phyloP scores from a whole-genome alignment of 2,797 vertebrate genomes.

The Arnoldichthys spilopterus region DNA sequence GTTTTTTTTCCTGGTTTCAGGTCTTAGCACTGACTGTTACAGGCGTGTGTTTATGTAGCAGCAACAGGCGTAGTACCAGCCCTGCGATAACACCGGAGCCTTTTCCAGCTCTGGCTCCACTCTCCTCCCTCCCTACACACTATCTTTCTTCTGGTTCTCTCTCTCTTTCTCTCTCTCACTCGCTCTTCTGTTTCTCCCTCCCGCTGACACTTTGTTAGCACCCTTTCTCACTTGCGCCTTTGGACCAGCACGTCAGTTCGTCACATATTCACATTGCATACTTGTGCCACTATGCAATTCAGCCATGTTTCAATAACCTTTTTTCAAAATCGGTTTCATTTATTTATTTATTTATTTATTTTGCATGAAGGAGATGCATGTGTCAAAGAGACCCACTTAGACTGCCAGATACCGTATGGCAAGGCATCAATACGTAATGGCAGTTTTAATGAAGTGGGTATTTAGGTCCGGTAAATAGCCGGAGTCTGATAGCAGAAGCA shows the following conservation, averaged over 20 bases:
- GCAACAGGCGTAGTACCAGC: conserved; percentile 72
- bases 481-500: conserved; percentile 43
- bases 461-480: conserved; percentile 42
- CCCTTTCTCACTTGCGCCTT: conserved; percentile 1
- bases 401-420: conserved; percentile 59
- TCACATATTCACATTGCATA: not conserved
- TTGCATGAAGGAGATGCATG: conserved; percentile 17
- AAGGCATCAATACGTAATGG: conserved; percentile 54
- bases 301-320: conserved; percentile 11
- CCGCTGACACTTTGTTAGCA: conserved; percentile 45
- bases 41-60: conserved; percentile 82
- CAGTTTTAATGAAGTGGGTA: conserved; percentile 37
- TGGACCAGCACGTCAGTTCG: not conserved
- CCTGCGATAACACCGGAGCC: conserved; percentile 74
- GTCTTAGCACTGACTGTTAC: conserved; percentile 86
- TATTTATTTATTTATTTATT: conserved; percentile 2
- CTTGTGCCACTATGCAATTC: not conserved
- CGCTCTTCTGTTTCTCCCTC: not conserved
- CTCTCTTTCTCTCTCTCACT: conserved; percentile 6
- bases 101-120: conserved; percentile 58
- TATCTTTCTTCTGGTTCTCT: conserved; percentile 42
- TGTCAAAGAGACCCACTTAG: conserved; percentile 38
- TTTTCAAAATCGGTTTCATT: not conserved
- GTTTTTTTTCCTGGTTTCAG: conserved; percentile 58
- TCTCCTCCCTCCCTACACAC: conserved; percentile 44